Evolutionary conservation across 2,113 vertebrate species (phyloP).

Genomic region (Corynorhinus townsendii): DNA sequence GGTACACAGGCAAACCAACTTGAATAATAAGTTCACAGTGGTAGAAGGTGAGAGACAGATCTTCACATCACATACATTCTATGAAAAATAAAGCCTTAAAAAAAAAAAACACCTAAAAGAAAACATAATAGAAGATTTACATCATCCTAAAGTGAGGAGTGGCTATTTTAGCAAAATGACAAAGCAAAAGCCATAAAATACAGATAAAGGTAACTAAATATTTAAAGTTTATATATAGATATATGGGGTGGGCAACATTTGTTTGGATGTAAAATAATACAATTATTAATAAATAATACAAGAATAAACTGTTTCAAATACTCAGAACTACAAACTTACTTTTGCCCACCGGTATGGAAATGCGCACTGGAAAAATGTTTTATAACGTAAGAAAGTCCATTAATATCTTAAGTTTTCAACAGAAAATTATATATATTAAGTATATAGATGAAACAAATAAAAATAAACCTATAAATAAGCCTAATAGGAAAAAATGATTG

Average conservation of each 20-base stretch:
- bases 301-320: neutral
- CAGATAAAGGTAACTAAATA: neutral
- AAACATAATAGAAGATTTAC: slow-evolving; percentile 1
- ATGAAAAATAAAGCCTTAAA: neutral
- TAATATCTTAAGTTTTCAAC: neutral
- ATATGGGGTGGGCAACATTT: neutral
- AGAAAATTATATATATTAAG: neutral
- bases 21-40: neutral
- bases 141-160: neutral
- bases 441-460: neutral
- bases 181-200: slow-evolving; percentile 14
- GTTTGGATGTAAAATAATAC: neutral
- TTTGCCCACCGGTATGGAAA: neutral
- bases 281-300: neutral
- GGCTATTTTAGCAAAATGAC: neutral
- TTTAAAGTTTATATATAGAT: neutral
- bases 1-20: neutral
- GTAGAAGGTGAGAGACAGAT: neutral
- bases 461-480: neutral
- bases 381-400: neutral
- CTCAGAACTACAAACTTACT: neutral
- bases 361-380: neutral
- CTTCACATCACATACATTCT: neutral
- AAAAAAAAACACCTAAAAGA: neutral
- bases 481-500: neutral